Conservation (phyloP, 2,888 invertebrate genomes). For the Latrodectus hesperus region DNA sequence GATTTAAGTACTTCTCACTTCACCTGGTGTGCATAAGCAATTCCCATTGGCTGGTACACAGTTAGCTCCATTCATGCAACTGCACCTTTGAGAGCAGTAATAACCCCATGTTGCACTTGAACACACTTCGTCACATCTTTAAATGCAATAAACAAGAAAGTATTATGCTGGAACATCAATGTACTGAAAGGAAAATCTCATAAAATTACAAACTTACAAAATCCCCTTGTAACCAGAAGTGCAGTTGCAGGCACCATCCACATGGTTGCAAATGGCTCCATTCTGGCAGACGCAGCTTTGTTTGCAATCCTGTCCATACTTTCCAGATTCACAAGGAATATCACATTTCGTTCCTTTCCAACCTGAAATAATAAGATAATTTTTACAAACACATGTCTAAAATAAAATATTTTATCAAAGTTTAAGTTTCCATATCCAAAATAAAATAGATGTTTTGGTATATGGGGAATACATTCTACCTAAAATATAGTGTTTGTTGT, state of each 20-base stretch:
- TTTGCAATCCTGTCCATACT: conserved; percentile 18
- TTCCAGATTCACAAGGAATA: conserved; percentile 13
- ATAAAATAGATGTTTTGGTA: too few relatives aligned
- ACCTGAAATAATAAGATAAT: not conserved
- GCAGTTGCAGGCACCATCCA: conserved; percentile 38
- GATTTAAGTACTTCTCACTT: not conserved
- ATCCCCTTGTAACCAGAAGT: conserved; percentile 16
- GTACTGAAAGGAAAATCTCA: too few relatives aligned
- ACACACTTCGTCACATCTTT: conserved; percentile 38
- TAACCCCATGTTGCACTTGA: conserved; percentile 3
- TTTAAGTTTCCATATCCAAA: too few relatives aligned
- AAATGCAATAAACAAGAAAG: not conserved
- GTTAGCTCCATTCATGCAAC: conserved; percentile 21
- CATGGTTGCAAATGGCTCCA: conserved; percentile 13
- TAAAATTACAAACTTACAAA: conserved; percentile 1
- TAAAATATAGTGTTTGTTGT: too few relatives aligned
- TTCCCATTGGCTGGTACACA: conserved; percentile 19
- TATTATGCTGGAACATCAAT: not conserved
- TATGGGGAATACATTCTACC: too few relatives aligned
- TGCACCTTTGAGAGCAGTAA: conserved; percentile 19
- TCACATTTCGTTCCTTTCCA: conserved; percentile 31
- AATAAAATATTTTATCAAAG: too few relatives aligned
- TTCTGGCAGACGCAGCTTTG: conserved; percentile 10
- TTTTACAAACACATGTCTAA: too few relatives aligned
- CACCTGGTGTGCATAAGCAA: conserved; percentile 43